These are phyloP conservation scores for Molothrus aeneus DNA, from an alignment of 2,797 vertebrate species.

Conservation along the genomic window DNA sequence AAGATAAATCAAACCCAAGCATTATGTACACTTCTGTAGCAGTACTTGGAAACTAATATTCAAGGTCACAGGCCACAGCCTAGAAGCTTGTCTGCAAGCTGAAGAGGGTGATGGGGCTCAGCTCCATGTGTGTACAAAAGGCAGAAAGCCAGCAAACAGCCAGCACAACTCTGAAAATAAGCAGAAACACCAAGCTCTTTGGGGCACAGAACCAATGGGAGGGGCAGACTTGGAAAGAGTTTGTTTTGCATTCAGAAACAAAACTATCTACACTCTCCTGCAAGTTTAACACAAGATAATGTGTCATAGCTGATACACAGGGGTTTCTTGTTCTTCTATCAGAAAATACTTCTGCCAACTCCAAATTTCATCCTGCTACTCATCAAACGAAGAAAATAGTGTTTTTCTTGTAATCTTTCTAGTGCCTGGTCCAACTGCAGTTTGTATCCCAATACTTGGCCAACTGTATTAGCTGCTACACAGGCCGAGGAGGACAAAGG, in stretches of 20 bases:
- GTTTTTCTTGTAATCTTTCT: not conserved
- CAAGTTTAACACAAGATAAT: not conserved
- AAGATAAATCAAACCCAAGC: not conserved
- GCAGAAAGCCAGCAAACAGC: not conserved
- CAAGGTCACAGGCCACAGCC: not conserved
- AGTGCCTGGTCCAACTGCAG: not conserved
- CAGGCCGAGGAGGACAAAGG: not conserved
- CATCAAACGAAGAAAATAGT: not conserved
- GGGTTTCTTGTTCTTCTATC: not conserved
- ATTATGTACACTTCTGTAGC: not conserved
- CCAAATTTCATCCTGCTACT: not conserved
- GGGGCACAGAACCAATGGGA: not conserved
- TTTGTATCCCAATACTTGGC: not conserved
- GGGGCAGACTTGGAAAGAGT: not conserved
- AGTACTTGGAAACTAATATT: not conserved
- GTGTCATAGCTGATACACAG: not conserved
- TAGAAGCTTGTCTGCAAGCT: not conserved
- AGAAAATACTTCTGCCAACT: not conserved
- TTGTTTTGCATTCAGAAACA: not conserved
- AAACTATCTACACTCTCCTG: not conserved
- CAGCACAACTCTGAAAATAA: conserved; percentile 1
- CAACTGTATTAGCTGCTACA: not conserved
- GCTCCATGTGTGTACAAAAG: not conserved
- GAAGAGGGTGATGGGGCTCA: not conserved
- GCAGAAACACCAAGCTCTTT: not conserved